Evolutionary conservation across 2,888 invertebrate species (phyloP), one percentile per base, ranked within the genome.

Genomic region (Ophraella communa): DNA sequence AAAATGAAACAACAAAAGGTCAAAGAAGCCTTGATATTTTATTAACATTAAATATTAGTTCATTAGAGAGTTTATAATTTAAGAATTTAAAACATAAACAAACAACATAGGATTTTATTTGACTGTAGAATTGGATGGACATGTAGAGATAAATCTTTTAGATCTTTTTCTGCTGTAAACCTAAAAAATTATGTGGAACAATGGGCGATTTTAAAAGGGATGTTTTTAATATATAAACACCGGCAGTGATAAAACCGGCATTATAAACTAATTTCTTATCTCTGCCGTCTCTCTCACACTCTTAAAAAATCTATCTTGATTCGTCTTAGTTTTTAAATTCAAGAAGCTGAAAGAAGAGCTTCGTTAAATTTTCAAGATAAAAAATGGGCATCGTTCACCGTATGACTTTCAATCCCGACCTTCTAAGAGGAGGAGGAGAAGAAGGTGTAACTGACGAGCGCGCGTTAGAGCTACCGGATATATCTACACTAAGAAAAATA

Each of bases 401-500:
- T 64, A 64, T 64, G 64, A 60, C 64, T 64, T 61, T 64, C 64
- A 52, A 53, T 62, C 62, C 58, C 47, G 47, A 47, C 55, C 49
- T 58, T 57, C 62, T 66, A 52, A 30, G 52, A 53, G 60, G 53
- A 53, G 60, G 53, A n/a, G n/a, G n/a, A 51, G 58, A 49, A 24
- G 62, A 62, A 66, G 66, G 66, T 66, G 66, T 66, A 63, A 63
- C 66, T 59, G 62, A 62, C 49, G 49, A 27, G 14, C 17, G 49
- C 21, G 27, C 49, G 62, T 62, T 62, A 44, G 47, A 55, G 64
- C 64, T 64, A 64, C 67, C 59, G 64, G 58, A 62, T 45, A 58
- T 64, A 71, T 71, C 70, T 72, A 73, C 24, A 51, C 49, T 27
- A 10, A 51, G 27, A 51, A 51, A 51, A 24, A 51, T 45, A 7